These are phyloP conservation scores for Actinostola sp. DNA, from an alignment of 92 coral and sea anemone genomes.

Conservation along the genomic window DNA sequence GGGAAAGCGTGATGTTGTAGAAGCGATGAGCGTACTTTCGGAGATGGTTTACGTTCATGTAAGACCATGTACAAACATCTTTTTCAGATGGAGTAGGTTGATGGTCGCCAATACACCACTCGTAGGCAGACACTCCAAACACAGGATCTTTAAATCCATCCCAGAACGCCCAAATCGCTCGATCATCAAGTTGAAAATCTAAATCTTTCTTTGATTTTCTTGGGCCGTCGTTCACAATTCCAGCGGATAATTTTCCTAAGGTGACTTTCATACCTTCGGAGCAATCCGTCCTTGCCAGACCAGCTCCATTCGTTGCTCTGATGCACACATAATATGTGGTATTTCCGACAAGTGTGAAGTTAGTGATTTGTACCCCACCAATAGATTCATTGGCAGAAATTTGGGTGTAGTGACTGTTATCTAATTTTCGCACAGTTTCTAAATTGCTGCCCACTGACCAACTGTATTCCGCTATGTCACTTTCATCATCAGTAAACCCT, in stretches of 20 bases:
- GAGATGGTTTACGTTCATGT: conserved; percentile 38
- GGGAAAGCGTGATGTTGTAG: conserved; percentile 70
- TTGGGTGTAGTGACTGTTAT: conserved; percentile 18
- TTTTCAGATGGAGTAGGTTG: conserved; percentile 23
- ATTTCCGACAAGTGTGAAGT: conserved; percentile 60
- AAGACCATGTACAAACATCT: conserved; percentile 59
- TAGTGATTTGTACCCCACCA: conserved; percentile 61
- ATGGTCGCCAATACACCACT: conserved; percentile 76
- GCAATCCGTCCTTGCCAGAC: conserved; percentile 65
- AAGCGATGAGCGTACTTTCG: conserved; percentile 64
- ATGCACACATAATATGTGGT: conserved; percentile 69
- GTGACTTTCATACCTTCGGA: conserved; percentile 64
- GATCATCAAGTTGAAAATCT: conserved; percentile 83
- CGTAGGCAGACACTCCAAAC: conserved; percentile 57
- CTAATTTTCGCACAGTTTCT: conserved; percentile 13
- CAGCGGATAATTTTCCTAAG: conserved; percentile 73
- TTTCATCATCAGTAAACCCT: conserved; percentile 76
- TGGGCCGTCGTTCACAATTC: conserved; percentile 85
- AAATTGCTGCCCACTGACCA: conserved; percentile 64
- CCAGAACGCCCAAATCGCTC: conserved; percentile 89
- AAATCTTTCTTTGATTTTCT: conserved; percentile 37
- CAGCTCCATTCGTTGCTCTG: conserved; percentile 79
- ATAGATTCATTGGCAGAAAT: conserved; percentile 41
- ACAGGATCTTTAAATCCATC: conserved; percentile 76
- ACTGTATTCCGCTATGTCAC: conserved; percentile 63